Base-by-base conservation (phyloP, 2,888 invertebrate genomes). In the Mellilla xanthometata region DNA sequence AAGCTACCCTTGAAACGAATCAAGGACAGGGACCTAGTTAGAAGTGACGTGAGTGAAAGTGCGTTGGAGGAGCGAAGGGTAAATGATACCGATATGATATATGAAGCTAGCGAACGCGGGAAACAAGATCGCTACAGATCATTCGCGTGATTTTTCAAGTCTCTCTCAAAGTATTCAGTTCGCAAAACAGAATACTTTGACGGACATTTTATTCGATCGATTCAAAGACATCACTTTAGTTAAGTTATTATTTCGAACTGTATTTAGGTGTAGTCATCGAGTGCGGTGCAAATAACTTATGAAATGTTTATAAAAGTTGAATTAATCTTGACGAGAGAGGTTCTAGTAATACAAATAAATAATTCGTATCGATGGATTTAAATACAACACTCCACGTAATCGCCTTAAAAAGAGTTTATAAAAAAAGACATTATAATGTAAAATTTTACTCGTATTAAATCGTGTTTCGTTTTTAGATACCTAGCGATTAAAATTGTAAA, bases 261-360 rank as follows among this genome's bases (percentile, higher is more conserved):
- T 68, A 59, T 60, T 41, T 68, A 67, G 63, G 54, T 68, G 60
- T 68, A 36, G 27, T 36, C 28, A 66, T 66, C 57, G 60, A 68
- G 65, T 67, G 70, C 58, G 68, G 67, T 70, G 71, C 70, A 62
- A 66, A 68, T 64, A 67, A 70, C 72, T 71, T 71, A 71, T 71
- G 72, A 72, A 71, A 49, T 56, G 60, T 58, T 60, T 62, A 54
- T 60, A 53, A 54, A 47, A 54, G 65, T 60, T 60, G 56, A 60
- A n/a, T n/a, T n/a, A n/a, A 58, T 60, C 57, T 64, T 62, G 64
- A 71, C 60, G 73, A 72, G 72, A 68, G 69, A 72, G 64, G 52
- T 66, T n/a, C 60, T 64, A 62, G 58, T 66, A 62, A 58, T 60
- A 62, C 60, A 60, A 60, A 58, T 63, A 57, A 59, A 61, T 62